phyloP scores from a whole-genome alignment of 2,888 invertebrate genomes.

The Athalia circularis region DNA sequence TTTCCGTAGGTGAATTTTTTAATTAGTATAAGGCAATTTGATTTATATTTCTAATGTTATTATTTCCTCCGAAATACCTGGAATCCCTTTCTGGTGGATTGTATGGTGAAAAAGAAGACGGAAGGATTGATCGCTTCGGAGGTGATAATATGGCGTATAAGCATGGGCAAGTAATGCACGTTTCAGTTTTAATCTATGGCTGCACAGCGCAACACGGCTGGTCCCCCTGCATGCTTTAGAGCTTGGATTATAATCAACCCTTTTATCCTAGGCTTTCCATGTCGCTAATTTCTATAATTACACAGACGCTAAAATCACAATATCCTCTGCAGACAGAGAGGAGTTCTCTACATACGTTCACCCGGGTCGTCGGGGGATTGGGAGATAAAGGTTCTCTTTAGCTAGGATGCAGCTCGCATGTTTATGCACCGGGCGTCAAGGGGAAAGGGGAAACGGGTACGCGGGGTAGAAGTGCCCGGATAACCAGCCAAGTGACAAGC shows the following conservation, averaged over 20 bases:
- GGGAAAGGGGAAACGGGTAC: slow-evolving; percentile 62
- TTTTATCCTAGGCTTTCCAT: slow-evolving; percentile 75
- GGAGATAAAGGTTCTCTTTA: slow-evolving; percentile 72
- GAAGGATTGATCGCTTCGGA: not conserved
- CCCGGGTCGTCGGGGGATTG: slow-evolving; percentile 60
- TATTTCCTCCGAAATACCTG: no score
- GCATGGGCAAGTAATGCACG: slow-evolving; percentile 28
- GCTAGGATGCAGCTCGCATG: slow-evolving; percentile 71
- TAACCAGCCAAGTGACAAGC: slow-evolving; percentile 74
- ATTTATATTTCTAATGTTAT: no score
- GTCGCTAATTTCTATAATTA: slow-evolving; percentile 75
- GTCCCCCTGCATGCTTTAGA: slow-evolving; percentile 61
- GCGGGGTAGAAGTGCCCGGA: slow-evolving; percentile 69
- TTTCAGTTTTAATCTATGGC: slow-evolving; percentile 39
- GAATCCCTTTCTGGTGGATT: not conserved
- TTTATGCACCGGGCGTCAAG: slow-evolving; percentile 73
- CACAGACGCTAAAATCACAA: slow-evolving; percentile 75
- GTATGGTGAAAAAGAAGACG: not conserved
- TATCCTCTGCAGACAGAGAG: slow-evolving; percentile 71
- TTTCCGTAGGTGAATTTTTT: no score
- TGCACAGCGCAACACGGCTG: slow-evolving; percentile 40
- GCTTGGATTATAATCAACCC: slow-evolving; percentile 74
- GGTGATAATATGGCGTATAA: not conserved
- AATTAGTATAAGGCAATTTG: no score
- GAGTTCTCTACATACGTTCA: slow-evolving; percentile 71